A percentile compares a stretch with the other conserved stretches of the same genome.
These are phyloP conservation scores for Yasuhikotakia modesta DNA, from an alignment of 2,797 vertebrate genomes.

Conservation along the genomic window DNA sequence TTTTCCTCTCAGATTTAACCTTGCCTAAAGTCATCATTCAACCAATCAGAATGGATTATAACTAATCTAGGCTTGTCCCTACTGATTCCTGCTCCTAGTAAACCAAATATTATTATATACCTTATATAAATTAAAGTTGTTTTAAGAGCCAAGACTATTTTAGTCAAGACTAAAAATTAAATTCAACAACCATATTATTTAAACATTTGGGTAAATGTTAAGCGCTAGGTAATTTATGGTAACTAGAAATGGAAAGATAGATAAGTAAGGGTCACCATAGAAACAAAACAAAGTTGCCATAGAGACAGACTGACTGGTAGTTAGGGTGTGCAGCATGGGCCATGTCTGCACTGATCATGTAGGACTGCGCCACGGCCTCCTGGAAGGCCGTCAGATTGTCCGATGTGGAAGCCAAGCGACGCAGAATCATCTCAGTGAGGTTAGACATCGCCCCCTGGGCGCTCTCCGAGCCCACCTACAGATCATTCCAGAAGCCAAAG, in stretches of 20 bases:
- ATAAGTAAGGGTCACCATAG: not conserved
- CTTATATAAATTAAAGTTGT: no score
- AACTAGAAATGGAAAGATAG: not conserved
- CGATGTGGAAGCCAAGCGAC: constrained; percentile 80
- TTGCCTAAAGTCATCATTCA: no score
- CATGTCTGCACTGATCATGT: constrained; percentile 98
- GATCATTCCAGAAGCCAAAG: not conserved
- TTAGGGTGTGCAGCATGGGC: constrained; percentile 96
- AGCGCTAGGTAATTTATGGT: not conserved
- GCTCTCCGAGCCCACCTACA: constrained; percentile 92
- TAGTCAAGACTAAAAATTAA: no score
- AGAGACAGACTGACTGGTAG: constrained; percentile 71
- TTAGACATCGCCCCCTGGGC: constrained; percentile 92
- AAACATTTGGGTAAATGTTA: no score
- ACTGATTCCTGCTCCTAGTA: no score
- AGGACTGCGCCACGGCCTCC: constrained; percentile 89
- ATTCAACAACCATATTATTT: no score
- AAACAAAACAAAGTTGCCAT: constrained; percentile 26
- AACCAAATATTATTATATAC: no score
- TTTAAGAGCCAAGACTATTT: no score
- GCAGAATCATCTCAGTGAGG: constrained; percentile 91
- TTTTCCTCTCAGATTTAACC: no score
- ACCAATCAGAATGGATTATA: no score
- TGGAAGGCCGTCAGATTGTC: constrained; percentile 88
- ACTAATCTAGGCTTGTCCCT: no score